These are phyloP conservation scores for Crambe crambe DNA, from an alignment of 37 sponge, comb jelly and placozoan species.

Conservation along the genomic window DNA sequence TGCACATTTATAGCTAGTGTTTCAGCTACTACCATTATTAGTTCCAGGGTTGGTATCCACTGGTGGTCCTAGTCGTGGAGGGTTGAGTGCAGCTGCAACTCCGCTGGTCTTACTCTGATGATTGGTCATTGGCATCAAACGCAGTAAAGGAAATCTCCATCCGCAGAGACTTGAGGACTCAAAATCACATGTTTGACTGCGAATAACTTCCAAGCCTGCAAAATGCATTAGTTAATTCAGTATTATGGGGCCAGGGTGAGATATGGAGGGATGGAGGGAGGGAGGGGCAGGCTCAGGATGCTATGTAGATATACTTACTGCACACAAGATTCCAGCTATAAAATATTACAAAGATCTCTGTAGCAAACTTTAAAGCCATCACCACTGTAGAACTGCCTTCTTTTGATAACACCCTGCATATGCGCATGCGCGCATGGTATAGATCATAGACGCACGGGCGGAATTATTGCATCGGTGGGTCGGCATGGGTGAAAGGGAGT, in stretches of 20 bases:
- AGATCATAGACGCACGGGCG: no score
- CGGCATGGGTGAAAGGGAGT: no score
- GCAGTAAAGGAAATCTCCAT: neutral
- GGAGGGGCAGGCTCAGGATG: neutral
- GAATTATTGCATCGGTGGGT: no score
- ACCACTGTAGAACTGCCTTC: neutral
- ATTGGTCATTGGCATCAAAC: no score
- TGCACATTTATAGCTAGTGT: no score
- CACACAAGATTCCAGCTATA: neutral
- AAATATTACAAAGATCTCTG: neutral
- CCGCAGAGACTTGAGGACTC: slow-evolving; percentile 2
- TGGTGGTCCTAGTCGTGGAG: neutral
- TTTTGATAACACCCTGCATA: neutral
- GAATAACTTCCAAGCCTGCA: neutral
- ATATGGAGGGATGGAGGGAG: neutral
- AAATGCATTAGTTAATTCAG: no score
- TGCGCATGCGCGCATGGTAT: no score
- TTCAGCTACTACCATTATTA: slow-evolving; percentile 26
- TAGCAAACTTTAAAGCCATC: neutral
- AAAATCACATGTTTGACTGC: slow-evolving; percentile 5
- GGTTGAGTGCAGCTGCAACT: neutral
- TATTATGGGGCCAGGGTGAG: no score
- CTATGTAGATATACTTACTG: neutral
- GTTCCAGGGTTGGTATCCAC: slow-evolving; percentile 34
- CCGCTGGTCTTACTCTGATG: neutral